A percentile compares a stretch with the other conserved stretches of the same genome.
Evolutionary conservation across 1,140 invertebrate species (phyloP).

Genomic region (Pentalonia nigronervosa): DNA sequence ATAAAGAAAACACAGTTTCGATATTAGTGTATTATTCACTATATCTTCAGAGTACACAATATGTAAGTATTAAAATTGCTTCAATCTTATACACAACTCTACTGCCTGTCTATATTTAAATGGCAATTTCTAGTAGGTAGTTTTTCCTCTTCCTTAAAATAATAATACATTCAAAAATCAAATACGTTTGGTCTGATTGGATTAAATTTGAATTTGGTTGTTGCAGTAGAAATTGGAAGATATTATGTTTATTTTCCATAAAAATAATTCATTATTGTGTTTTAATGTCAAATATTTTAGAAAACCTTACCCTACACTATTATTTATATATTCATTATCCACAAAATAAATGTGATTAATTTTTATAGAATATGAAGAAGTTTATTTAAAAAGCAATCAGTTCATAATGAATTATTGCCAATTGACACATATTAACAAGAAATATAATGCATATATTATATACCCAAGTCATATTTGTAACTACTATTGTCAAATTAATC

Average conservation of each 20-base stretch:
- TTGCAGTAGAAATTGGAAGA: not conserved
- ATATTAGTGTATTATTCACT: not conserved
- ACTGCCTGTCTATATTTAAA: not conserved
- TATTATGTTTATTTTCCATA: not conserved
- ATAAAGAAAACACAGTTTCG: not conserved
- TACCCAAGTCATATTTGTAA: not conserved
- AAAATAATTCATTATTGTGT: not conserved
- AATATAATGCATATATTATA: not conserved
- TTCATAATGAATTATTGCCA: not conserved
- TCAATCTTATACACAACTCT: not conserved
- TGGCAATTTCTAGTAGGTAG: not conserved
- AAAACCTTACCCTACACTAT: not conserved
- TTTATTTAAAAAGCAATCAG: not conserved
- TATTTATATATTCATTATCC: not conserved
- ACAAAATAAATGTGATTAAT: not conserved
- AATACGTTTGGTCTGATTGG: not conserved
- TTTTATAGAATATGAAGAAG: not conserved
- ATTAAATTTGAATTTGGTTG: not conserved
- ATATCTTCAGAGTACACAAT: not conserved
- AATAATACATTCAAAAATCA: not conserved
- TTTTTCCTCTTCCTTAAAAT: not conserved
- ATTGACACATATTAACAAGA: not conserved
- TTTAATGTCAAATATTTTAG: not conserved
- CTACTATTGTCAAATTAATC: not conserved
- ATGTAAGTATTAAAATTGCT: not conserved